Base-by-base conservation (phyloP, 2,888 invertebrate genomes). In the Helobdella robusta region DNA sequence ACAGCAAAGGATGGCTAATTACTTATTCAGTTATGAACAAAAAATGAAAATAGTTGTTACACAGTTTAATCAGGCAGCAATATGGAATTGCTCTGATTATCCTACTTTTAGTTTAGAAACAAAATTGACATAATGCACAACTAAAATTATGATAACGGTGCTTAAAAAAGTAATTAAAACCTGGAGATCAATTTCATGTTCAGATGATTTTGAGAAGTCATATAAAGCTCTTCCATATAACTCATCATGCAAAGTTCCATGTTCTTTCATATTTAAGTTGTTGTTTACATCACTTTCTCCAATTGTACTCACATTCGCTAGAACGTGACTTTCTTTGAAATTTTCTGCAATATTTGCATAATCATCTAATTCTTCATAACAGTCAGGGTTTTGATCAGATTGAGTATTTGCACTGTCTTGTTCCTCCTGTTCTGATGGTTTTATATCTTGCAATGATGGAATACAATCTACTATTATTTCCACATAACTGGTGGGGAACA, bases 391-490 rank as follows among this genome's bases (percentile, higher is more conserved):
- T n/a, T n/a, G n/a, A n/a, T n/a, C n/a, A n/a, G n/a, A n/a, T n/a
- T n/a, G n/a, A n/a, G n/a, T n/a, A n/a, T n/a, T n/a, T n/a, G n/a
- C n/a, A n/a, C n/a, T n/a, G n/a, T n/a, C n/a, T n/a, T n/a, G n/a
- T n/a, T n/a, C n/a, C n/a, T n/a, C n/a, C n/a, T n/a, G n/a, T n/a
- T n/a, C n/a, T n/a, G n/a, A n/a, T n/a, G n/a, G n/a, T 32, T 28
- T 52, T 28, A 67, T 56, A 32, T 67, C 66, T 46, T 71, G 30
- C 28, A 63, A 73, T 23, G 72, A 72, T 67, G 76, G 74, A 0
- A 76, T 75, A 72, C 83, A 84, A 68, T 84, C 83, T 2, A 84
- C 83, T 71, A 84, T 81, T 52, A 84, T 81, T 64, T 84, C 82
- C 0, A 85, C 81, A 72, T 83, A 84, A 59, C 79, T 81, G 1